These are phyloP conservation scores for Lerema accius DNA, from an alignment of 1,140 invertebrate genomes.

Conservation along the genomic window DNA sequence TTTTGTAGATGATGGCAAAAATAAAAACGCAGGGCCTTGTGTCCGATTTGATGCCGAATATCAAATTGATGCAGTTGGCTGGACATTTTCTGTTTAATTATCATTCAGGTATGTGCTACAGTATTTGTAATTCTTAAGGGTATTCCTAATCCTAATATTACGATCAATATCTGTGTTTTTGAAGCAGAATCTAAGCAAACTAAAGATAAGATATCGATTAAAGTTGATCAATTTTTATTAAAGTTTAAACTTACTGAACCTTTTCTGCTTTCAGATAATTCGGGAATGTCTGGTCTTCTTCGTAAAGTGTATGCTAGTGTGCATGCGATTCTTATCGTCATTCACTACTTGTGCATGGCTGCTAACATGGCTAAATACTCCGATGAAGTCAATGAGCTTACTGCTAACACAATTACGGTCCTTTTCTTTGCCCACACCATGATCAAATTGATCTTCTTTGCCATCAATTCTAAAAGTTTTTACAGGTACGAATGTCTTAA, in stretches of 20 bases:
- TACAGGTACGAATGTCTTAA: slow-evolving; percentile 84
- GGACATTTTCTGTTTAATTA: slow-evolving; percentile 92
- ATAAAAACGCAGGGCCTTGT: slow-evolving; percentile 86
- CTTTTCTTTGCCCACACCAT: slow-evolving; percentile 91
- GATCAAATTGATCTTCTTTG: slow-evolving; percentile 89
- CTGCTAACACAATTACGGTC: slow-evolving; percentile 91
- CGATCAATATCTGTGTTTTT: too few species aligned
- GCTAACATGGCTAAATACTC: slow-evolving; percentile 87
- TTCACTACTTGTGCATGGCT: slow-evolving; percentile 86
- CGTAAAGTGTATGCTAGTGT: slow-evolving; percentile 84
- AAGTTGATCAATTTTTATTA: too few species aligned
- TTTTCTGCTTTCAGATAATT: slow-evolving; percentile 76
- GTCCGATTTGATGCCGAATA: slow-evolving; percentile 91
- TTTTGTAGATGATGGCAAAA: slow-evolving; percentile 79
- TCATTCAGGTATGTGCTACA: slow-evolving; percentile 79
- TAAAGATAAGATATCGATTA: too few species aligned
- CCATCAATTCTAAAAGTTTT: slow-evolving; percentile 88
- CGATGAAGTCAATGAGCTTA: slow-evolving; percentile 91
- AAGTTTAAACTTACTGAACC: too few species aligned
- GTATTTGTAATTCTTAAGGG: not conserved
- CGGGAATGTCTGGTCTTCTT: slow-evolving; percentile 81
- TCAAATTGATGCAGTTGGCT: slow-evolving; percentile 88
- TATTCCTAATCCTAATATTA: not conserved
- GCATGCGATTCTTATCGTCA: slow-evolving; percentile 85
- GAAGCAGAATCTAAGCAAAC: too few species aligned